Base-by-base conservation (phyloP, 2,888 invertebrate genomes). In the Conus canariensis region DNA sequence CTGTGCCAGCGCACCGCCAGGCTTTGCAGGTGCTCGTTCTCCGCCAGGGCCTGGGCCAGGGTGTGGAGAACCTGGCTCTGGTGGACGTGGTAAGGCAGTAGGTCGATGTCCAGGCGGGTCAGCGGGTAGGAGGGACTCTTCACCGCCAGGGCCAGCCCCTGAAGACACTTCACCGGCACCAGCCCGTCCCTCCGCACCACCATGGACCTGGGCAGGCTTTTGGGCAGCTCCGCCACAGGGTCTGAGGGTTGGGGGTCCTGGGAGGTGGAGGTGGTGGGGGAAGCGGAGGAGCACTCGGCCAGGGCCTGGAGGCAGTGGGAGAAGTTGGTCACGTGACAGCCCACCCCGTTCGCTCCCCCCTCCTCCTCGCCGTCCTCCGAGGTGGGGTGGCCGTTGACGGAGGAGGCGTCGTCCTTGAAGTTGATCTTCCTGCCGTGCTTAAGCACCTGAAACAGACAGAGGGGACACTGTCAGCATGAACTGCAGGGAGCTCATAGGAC, bases 1-100 rank as follows among this genome's bases (percentile, higher is more conserved):
- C 93, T 92, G 6, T 93, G 93, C 95, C 95, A 95, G 30, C 92
- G 91, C 12, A 95, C 90, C 88, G 93, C 94, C 80, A 96, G 91
- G 2, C 91, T 91, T 14, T 90, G 90, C 0, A 96, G 91, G 22
- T 92, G 90, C 0, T 91, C 74, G 90, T 93, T 94, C 58, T 90
- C 89, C 10, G 93, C 91, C 59, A 95, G 91, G 3, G 93, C 92
- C 60, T 89, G 88, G 1, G 95, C 95, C 1, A 96, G 90, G 10
- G 92, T 90, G 10, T 92, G 88, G 77, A 94, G 93, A 4, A 91
- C 86, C n/a, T 93, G 88, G 22, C 90, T 91, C 70, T 95, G 94
- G 88, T 91, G 91, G 19, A 91, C 88, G 64, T 93, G 93, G 58
- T 94, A 92, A 45, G 93, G 94, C n/a, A 94, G 93, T 16, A 96